A percentile compares a stretch with the other conserved stretches of the same genome.
Evolutionary conservation across 2,113 vertebrate genomes (phyloP).

Genomic region (Scopus umbretta): DNA sequence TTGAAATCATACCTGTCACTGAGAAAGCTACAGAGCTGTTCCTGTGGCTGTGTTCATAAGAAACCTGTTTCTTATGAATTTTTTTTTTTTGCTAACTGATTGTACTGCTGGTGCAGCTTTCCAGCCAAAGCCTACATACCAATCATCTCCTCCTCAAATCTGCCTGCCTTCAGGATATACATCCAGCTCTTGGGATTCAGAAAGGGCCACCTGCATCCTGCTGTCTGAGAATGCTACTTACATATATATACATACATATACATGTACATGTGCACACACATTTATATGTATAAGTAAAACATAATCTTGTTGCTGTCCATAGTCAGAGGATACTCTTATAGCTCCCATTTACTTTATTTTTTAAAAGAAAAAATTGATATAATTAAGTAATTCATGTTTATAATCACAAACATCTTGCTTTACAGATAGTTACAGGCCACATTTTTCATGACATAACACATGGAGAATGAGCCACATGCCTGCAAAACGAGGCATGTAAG

Average conservation of each 20-base stretch:
- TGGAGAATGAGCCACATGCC: neutral
- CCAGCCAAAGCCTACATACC: neutral
- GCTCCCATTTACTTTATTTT: neutral
- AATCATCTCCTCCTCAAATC: neutral
- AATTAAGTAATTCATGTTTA: neutral
- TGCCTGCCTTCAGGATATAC: neutral
- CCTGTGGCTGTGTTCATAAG: neutral
- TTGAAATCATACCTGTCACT: neutral
- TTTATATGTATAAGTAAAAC: neutral
- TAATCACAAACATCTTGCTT: neutral
- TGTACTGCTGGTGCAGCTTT: neutral
- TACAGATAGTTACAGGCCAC: neutral
- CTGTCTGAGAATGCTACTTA: neutral
- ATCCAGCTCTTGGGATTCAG: neutral
- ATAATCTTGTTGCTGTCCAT: neutral
- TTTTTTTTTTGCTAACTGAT: neutral
- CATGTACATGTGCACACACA: neutral
- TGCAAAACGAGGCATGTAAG: neutral
- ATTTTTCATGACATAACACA: neutral
- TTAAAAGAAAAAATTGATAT: neutral
- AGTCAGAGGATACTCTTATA: neutral
- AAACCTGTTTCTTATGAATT: neutral
- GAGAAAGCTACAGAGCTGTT: neutral
- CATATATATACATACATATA: accelerated
- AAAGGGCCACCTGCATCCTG: neutral